Base-by-base conservation (phyloP, 92 coral and sea anemone species). In the Palythoa caribaeorum region DNA sequence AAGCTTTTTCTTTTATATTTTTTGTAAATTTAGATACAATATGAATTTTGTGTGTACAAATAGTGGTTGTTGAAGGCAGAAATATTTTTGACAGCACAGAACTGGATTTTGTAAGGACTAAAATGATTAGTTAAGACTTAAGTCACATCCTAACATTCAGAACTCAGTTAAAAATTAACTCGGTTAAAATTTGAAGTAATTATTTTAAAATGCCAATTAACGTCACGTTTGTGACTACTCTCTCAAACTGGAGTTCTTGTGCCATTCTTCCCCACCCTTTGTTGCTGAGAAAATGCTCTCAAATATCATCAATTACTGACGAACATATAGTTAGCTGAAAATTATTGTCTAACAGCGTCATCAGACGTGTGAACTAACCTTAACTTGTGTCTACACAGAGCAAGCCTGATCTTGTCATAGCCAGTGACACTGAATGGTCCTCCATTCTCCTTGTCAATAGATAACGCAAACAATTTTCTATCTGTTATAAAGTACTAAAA, bases 201-300 rank as follows among this genome's bases (percentile, higher is more conserved):
- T 78, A 55, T 21, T 1, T 11, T 12, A 12, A 40, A 19, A 6
- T 28, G 3, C 3, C 6, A 28, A 15, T 38, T 6, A 9, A 79
- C 17, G 28, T 3, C 1, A 2, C 6, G 17, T 4, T 16, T 3
- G 48, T 28, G 3, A 19, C 6, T 81, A 4, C 21, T 14, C 86
- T 81, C 86, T 81, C 86, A 68, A 81, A 81, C 86, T 68, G 59
- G 63, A 68, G 47, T 81, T 66, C 86, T 28, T 11, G 76, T 51
- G 59, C 44, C 76, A 20, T 48, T 53, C 76, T 10, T 81, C 86
- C 86, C 76, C 76, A 81, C 86, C 86, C 86, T 13, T 66, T 55
- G 63, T 62, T 81, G 60, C 86, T 36, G 14, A 70, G 44, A 70
- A 70, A 70, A 70, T 38, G 16, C 47, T 35, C 75, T 44, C 5